These are phyloP conservation scores for Clarias pachynema DNA, from an alignment of 2,797 vertebrate species.

Conservation along the genomic window DNA sequence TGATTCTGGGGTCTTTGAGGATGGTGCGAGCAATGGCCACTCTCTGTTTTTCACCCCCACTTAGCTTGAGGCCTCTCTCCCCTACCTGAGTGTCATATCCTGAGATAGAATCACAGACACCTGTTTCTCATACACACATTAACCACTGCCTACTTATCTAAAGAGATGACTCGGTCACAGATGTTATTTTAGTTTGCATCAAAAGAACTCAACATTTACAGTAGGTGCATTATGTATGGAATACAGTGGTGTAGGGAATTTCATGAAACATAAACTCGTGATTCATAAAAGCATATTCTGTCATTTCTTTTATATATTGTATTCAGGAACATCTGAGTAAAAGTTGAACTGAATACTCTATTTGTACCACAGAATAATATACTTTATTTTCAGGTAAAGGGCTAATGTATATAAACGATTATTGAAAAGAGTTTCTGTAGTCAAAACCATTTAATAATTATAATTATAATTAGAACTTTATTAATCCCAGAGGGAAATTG, in stretches of 20 bases:
- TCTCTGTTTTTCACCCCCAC: slow-evolving; percentile 90
- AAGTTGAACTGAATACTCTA: not conserved
- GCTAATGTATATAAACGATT: not conserved
- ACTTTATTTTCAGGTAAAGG: not conserved
- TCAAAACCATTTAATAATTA: not conserved
- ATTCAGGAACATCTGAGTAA: not conserved
- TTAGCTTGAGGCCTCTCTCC: slow-evolving; percentile 88
- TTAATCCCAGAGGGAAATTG: too few relatives aligned
- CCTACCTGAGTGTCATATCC: slow-evolving; percentile 88
- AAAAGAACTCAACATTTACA: not conserved
- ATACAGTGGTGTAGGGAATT: not conserved
- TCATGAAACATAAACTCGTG: not conserved
- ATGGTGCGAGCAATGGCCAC: slow-evolving; percentile 90
- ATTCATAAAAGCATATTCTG: not conserved
- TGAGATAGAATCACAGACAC: slow-evolving; percentile 55
- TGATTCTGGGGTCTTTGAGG: slow-evolving; percentile 67
- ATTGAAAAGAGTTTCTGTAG: not conserved
- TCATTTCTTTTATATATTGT: not conserved
- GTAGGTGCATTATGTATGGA: not conserved
- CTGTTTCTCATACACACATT: slow-evolving; percentile 9
- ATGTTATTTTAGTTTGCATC: not conserved
- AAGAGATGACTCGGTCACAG: not conserved
- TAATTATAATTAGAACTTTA: too few relatives aligned
- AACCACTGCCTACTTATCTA: not conserved
- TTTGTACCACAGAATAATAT: not conserved